phyloP scores from a whole-genome alignment of 2,113 vertebrate genomes.

The Apteryx owenii region DNA sequence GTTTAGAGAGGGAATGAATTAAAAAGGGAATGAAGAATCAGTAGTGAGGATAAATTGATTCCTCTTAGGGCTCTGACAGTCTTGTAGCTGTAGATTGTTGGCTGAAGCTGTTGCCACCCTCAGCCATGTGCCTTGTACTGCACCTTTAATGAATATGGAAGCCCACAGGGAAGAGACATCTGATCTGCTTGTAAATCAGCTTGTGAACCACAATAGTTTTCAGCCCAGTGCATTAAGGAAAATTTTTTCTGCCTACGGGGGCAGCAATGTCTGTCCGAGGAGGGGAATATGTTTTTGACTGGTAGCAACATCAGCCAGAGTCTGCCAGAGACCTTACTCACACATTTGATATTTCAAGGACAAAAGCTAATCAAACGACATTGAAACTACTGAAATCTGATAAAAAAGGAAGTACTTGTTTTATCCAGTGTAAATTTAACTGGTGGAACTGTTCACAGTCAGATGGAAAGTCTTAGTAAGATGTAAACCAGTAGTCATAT shows the following conservation, averaged over 20 bases:
- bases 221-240: neutral
- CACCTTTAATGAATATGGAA: neutral
- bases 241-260: neutral
- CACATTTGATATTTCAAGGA: neutral
- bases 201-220: neutral
- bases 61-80: neutral
- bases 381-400: neutral
- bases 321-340: neutral
- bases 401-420: neutral
- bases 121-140: neutral
- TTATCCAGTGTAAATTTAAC: neutral
- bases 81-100: neutral
- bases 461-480: neutral
- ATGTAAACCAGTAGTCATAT: neutral
- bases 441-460: neutral
- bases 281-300: neutral
- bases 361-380: neutral
- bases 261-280: neutral
- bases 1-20: neutral
- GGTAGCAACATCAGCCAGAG: neutral
- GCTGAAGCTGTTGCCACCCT: neutral
- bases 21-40: neutral
- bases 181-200: constrained; percentile 29
- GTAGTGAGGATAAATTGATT: neutral
- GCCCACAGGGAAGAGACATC: constrained; percentile 6